Evolutionary conservation across 2,888 invertebrate species (phyloP), one percentile per base, ranked within the genome.

Genomic region (Amblyteles armatorius): DNA sequence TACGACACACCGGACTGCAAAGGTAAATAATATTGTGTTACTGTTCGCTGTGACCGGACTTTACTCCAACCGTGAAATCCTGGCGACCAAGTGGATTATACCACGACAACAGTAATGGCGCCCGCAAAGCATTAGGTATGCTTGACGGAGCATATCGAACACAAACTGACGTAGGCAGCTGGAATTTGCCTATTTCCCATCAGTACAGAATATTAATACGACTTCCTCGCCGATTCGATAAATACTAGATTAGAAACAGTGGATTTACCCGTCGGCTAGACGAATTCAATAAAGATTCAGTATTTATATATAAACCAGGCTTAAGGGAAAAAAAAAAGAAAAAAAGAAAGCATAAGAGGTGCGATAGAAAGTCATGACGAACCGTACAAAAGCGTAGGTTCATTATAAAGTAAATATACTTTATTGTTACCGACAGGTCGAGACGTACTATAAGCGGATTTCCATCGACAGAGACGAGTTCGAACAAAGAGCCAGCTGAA

Each of bases 71-170:
- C 57, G 57, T 26, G 3, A 22, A 57, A 57, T 26, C 26, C 26
- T 57, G 57, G 57, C 57, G 3, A 26, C 11, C 57, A 22, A 22
- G 19, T 19, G 22, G 33, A 68, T 50, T 68, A 22, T 65, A 50
- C 44, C 40, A 55, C 29, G 68, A 72, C 36, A 55, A 67, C 40
- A 50, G 52, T 52, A 52, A 55, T 48, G 29, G 19, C 5, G 36
- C 65, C 13, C 13, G 26, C 22, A 40, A 67, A 67, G 6, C n/a
- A 79, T 79, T 84, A 73, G 19, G 73, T 84, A 81, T 81, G 77
- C 84, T 67, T 44, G 29, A 60, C 68, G 16, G n/a, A 73, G 60
- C 73, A 81, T 60, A 67, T 77, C 60, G 60, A 73, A 72, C 80
- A 11, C 72, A 22, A 68, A 57, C 69, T 22, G 60, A n/a, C 40